Evolutionary conservation across 2,113 vertebrate species (phyloP).

Genomic region (Entelurus aequoreus): DNA sequence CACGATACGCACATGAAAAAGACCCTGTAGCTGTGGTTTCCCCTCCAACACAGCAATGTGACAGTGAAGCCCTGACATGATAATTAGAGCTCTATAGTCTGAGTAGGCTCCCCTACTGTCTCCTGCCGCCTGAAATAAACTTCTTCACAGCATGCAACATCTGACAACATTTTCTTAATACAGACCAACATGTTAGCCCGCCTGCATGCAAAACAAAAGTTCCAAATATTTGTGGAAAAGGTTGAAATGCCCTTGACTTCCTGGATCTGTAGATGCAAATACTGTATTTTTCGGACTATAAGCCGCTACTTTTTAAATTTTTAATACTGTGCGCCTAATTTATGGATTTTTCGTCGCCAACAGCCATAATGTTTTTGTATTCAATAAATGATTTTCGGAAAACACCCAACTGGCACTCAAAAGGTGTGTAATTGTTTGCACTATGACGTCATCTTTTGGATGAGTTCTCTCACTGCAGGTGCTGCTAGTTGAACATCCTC

Average conservation of each 20-base stretch:
- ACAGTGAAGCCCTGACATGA: slow-evolving; percentile 52
- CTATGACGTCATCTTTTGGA: too few relatives aligned
- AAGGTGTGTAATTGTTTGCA: too few relatives aligned
- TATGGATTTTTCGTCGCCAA: too few relatives aligned
- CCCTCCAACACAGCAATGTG: slow-evolving; percentile 51
- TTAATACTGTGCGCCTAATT: too few relatives aligned
- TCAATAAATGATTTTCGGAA: too few relatives aligned
- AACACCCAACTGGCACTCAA: too few relatives aligned
- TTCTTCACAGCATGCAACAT: slow-evolving; percentile 17
- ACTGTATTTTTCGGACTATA: too few relatives aligned
- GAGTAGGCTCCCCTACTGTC: slow-evolving; percentile 48
- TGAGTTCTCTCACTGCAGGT: too few relatives aligned
- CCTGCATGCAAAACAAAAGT: not conserved
- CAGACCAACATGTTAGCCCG: not conserved
- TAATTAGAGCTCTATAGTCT: slow-evolving; percentile 58
- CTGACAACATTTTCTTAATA: slow-evolving; percentile 11
- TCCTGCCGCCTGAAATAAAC: slow-evolving; percentile 53
- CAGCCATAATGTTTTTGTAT: too few relatives aligned
- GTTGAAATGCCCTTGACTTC: not conserved
- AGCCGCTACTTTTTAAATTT: too few relatives aligned
- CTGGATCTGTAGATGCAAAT: too few relatives aligned
- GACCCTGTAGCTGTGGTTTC: slow-evolving; percentile 35
- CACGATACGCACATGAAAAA: slow-evolving; percentile 30
- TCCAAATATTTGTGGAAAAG: not conserved
- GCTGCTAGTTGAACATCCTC: too few relatives aligned